These are phyloP conservation scores for Aleiodes sp. DNA, from an alignment of 1,140 invertebrate genomes.

Conservation along the genomic window DNA sequence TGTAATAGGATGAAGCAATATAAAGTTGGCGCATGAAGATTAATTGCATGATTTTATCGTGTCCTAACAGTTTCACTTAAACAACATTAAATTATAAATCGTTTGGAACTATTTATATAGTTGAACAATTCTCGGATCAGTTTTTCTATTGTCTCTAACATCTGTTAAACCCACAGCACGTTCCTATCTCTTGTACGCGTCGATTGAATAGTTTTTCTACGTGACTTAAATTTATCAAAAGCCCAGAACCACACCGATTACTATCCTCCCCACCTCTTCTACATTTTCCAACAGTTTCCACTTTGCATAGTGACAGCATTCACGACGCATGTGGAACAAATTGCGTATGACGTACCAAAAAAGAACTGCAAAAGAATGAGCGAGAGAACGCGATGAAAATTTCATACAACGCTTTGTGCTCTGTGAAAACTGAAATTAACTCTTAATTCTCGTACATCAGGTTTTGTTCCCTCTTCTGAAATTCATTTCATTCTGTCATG, in stretches of 20 bases:
- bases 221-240: constrained; percentile 55
- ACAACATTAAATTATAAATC: background rate
- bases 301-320: constrained; percentile 45
- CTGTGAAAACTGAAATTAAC: background rate
- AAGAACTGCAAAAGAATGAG: constrained; percentile 27
- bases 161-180: constrained; percentile 38
- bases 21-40: background rate
- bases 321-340: constrained; percentile 29
- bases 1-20: background rate
- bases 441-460: background rate
- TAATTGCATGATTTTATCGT: background rate
- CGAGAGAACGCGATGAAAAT: constrained; percentile 18
- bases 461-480: too few species aligned
- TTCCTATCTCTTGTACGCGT: constrained; percentile 51
- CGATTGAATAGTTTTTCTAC: constrained; percentile 56
- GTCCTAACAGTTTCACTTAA: background rate
- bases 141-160: constrained; percentile 50
- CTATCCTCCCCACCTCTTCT: constrained; percentile 1
- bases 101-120: background rate
- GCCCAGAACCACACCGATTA: constrained; percentile 37
- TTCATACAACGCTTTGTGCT: background rate
- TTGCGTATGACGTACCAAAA: constrained; percentile 26
- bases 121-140: constrained; percentile 37
- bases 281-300: constrained; percentile 46
- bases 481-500: too few species aligned